These are phyloP conservation scores for Anguilla marmorata DNA, from an alignment of 2,797 vertebrate genomes.

Conservation along the genomic window DNA sequence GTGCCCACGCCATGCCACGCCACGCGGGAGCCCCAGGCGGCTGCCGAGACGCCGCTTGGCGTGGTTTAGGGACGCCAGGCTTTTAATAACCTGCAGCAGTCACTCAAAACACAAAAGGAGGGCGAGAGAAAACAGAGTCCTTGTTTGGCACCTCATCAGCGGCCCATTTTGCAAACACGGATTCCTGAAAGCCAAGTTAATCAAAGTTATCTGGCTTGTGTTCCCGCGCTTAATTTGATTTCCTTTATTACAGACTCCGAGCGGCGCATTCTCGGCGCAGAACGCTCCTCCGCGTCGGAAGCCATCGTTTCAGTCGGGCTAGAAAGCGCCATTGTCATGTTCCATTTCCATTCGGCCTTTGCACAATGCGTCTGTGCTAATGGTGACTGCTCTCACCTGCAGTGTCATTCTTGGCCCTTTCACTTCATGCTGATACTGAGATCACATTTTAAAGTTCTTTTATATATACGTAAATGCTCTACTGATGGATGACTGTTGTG, in stretches of 20 bases:
- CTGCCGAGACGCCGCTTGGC: too few relatives aligned
- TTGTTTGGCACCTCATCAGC: background rate
- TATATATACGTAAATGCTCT: too few relatives aligned
- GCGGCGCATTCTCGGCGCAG: background rate
- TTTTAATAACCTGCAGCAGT: background rate
- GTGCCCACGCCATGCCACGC: too few relatives aligned
- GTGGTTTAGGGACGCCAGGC: background rate
- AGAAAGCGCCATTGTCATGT: background rate
- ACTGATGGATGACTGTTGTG: background rate
- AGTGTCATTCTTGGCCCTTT: background rate
- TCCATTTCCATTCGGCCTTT: background rate
- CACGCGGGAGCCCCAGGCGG: too few relatives aligned
- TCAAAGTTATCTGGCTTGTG: background rate
- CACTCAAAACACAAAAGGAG: background rate
- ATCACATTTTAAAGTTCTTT: too few relatives aligned
- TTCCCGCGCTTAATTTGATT: background rate
- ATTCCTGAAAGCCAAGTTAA: conserved; percentile 5
- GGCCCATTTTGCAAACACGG: background rate
- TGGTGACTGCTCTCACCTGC: background rate
- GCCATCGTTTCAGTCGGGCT: background rate
- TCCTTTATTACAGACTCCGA: background rate
- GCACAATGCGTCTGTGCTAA: background rate
- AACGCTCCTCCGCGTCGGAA: background rate
- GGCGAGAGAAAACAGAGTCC: background rate
- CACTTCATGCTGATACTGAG: background rate